A percentile compares a stretch with the other conserved stretches of the same genome.
Evolutionary conservation across 2,888 invertebrate genomes (phyloP).

Genomic region (Conchocele bisecta): DNA sequence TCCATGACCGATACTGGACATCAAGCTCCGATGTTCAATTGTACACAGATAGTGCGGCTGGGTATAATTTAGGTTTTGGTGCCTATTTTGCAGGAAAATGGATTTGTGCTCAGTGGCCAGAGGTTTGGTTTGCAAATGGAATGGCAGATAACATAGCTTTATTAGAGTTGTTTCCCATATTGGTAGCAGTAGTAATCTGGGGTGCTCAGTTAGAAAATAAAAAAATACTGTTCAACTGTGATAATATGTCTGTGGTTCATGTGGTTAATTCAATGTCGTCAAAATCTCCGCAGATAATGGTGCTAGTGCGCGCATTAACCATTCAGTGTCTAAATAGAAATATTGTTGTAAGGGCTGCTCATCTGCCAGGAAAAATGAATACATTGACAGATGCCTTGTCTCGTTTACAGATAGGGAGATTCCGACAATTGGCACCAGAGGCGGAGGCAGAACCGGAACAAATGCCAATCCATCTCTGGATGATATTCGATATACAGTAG

Average conservation of each 20-base stretch:
- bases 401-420: slow-evolving; percentile 19
- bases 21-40: slow-evolving; percentile 17
- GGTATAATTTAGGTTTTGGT: slow-evolving; percentile 13
- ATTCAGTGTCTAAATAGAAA: slow-evolving; percentile 19
- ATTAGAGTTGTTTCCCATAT: slow-evolving; percentile 17
- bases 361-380: slow-evolving; percentile 24
- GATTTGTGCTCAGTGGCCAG: slow-evolving; percentile 13
- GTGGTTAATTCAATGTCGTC: slow-evolving; percentile 26
- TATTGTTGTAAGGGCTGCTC: slow-evolving; percentile 15
- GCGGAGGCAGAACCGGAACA: background rate
- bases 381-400: slow-evolving; percentile 24
- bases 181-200: slow-evolving; percentile 19
- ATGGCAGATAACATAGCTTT: slow-evolving; percentile 16
- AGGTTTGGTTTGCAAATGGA: slow-evolving; percentile 9
- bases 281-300: slow-evolving; percentile 26
- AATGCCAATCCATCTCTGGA: slow-evolving; percentile 12
- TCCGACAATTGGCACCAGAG: slow-evolving; percentile 20
- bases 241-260: slow-evolving; percentile 31
- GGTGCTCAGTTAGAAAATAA: slow-evolving; percentile 10
- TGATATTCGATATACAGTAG: slow-evolving; percentile 9
- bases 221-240: slow-evolving; percentile 20
- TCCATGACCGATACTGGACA: slow-evolving; percentile 16
- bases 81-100: slow-evolving; percentile 16
- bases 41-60: slow-evolving; percentile 14
- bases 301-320: slow-evolving; percentile 17